Conservation (phyloP, 2,797 vertebrate genomes). For the Podarcis lilfordi region DNA sequence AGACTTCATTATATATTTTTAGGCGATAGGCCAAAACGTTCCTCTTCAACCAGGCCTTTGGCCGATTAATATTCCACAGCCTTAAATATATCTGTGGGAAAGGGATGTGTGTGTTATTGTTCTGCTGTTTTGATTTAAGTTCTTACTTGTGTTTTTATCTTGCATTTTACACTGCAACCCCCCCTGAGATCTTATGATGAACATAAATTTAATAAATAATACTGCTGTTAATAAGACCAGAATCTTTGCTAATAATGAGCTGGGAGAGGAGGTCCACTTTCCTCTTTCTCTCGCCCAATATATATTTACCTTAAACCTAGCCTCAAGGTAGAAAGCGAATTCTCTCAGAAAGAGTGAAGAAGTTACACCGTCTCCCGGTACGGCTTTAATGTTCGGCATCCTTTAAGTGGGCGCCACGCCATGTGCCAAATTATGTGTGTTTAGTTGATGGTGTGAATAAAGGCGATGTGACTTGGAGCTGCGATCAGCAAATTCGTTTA, state of each 20-base stretch:
- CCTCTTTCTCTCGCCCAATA: neutral
- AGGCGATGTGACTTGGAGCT: slow-evolving; percentile 36
- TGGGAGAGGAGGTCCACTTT: slow-evolving; percentile 14
- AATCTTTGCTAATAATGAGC: slow-evolving; percentile 23
- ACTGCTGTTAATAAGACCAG: neutral
- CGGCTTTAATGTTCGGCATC: slow-evolving; percentile 34
- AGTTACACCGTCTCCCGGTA: slow-evolving; percentile 22
- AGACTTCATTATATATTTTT: too few relatives aligned
- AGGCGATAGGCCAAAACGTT: too few relatives aligned
- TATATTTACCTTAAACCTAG: slow-evolving; percentile 61
- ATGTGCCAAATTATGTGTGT: slow-evolving; percentile 15
- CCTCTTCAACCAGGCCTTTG: too few relatives aligned
- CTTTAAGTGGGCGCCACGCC: slow-evolving; percentile 33
- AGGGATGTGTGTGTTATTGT: too few relatives aligned
- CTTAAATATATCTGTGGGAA: too few relatives aligned
- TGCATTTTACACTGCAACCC: too few relatives aligned
- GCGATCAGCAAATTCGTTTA: slow-evolving; percentile 52
- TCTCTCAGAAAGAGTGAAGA: slow-evolving; percentile 55
- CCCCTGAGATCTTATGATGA: too few relatives aligned
- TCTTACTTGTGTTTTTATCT: too few relatives aligned
- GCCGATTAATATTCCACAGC: too few relatives aligned
- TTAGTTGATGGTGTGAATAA: slow-evolving; percentile 48
- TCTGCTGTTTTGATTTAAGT: too few relatives aligned
- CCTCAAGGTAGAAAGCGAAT: slow-evolving; percentile 52
- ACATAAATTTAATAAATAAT: too few relatives aligned